Evolutionary conservation across 2,888 invertebrate species (phyloP).

Genomic region (Harpalus rubripes): DNA sequence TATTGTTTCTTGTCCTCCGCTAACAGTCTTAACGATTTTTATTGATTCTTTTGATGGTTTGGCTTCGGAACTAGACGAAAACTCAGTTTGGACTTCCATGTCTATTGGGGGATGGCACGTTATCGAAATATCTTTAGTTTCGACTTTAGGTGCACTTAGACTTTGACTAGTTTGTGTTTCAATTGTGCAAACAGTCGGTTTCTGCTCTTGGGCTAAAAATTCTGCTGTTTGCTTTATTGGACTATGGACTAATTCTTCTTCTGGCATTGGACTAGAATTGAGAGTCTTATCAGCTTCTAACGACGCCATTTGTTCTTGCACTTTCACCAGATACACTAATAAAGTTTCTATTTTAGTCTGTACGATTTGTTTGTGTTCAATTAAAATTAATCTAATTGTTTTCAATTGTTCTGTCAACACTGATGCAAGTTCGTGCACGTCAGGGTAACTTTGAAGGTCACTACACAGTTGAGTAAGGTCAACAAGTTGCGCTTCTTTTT

Average conservation of each 20-base stretch:
- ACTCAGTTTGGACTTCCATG: slow-evolving; percentile 81
- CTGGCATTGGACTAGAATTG: slow-evolving; percentile 86
- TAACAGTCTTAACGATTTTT: slow-evolving; percentile 82
- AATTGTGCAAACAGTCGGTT: slow-evolving; percentile 75
- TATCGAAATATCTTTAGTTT: slow-evolving; percentile 79
- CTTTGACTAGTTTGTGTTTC: slow-evolving; percentile 86
- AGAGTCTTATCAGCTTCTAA: slow-evolving; percentile 83
- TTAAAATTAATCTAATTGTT: slow-evolving; percentile 80
- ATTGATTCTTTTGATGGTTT: slow-evolving; percentile 81
- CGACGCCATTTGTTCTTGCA: slow-evolving; percentile 76
- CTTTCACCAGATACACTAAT: slow-evolving; percentile 77
- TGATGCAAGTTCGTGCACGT: slow-evolving; percentile 77
- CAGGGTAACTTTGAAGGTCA: slow-evolving; percentile 77
- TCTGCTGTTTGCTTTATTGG: slow-evolving; percentile 71
- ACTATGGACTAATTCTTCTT: slow-evolving; percentile 80
- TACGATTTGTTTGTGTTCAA: slow-evolving; percentile 82
- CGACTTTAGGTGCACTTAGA: slow-evolving; percentile 76
- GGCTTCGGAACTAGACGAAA: slow-evolving; percentile 72
- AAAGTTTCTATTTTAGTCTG: slow-evolving; percentile 81
- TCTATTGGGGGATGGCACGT: slow-evolving; percentile 80
- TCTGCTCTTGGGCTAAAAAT: slow-evolving; percentile 70
- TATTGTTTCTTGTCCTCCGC: slow-evolving; percentile 85
- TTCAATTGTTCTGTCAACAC: slow-evolving; percentile 80
- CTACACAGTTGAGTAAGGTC: slow-evolving; percentile 78
- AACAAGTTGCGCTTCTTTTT: slow-evolving; percentile 78